Base-by-base conservation (phyloP, 2,797 vertebrate species). In the Remorina albescens region DNA sequence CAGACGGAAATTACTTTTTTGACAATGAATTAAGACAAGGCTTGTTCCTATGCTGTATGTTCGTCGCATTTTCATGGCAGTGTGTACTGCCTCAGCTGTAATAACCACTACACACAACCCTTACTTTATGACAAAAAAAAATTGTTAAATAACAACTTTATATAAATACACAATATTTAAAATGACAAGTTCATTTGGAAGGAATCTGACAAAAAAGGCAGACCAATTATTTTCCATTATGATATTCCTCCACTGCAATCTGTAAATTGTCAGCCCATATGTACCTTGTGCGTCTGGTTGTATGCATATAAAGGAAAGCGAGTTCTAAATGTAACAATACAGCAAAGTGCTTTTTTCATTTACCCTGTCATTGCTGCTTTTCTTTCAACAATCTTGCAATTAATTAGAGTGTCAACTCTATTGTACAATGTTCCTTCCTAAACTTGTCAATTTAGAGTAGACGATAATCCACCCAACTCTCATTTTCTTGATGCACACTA, bases 101-200 rank as follows among this genome's bases (percentile, higher is more conserved):
- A 78, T 36, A 72, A 44, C 49, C 55, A 71, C 62, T 81, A 25
- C 44, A 70, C 42, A 54, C 53, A 25, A 46, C 71, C 44, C 50
- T 74, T 70, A 58, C 76, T 79, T 74, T 67, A 32, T 42, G 67
- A 77, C 59, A 64, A 60, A 60, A 82, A 74, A 74, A 80, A 78
- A 67, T 86, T 88, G 76, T 80, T 82, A 79, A 87, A 82, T 74
- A 75, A 85, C 83, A 88, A 80, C 64, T 81, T 76, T 47, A 84
- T 77, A 69, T n/a, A 53, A 37, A 12, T 56, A 67, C 21, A 67
- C 76, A 36, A 72, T 80, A 66, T 84, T 82, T 74, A 18, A 71
- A 83, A 80, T 86, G 86, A 90, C 83, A 87, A 73, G 58, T 83
- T 89, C 67, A 86, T 90, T 86, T 81, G 59, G 41, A 81, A 89